Evolutionary conservation across 2,888 invertebrate species (phyloP), one percentile per base, ranked within the genome.

Genomic region (Dioctria rufipes): DNA sequence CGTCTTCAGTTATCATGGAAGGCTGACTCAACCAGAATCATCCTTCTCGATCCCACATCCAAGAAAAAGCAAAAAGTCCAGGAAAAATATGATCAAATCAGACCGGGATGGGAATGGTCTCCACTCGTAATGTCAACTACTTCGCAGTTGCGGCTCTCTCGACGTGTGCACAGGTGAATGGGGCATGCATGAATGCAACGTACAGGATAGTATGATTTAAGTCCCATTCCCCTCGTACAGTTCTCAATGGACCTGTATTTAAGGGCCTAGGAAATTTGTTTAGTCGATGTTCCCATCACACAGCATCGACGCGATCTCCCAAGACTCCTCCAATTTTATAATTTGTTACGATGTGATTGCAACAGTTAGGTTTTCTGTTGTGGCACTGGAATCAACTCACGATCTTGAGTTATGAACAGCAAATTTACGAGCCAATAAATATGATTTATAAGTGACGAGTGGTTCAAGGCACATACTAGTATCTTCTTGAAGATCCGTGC

Each of bases 341-440:
- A 79, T 79, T 79, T 79, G 79, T 79, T 79, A 54, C 67, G 67
- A 79, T 79, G 79, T 79, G 79, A 79, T 79, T 79, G 79, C 67
- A 79, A 46, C 67, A 69, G 39, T 60, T 58, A 25, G 58, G 25
- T 37, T 67, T 46, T 67, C 67, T 79, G 79, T 69, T 67, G 67
- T 79, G 58, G 78, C 67, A 78, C 66, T 54, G 78, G 66, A 54
- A 66, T 66, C 78, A 67, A 51, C 67, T 54, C 78, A 78, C 78
- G 78, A 67, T 78, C 66, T 78, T 58, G 67, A 69, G 25, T 67
- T 79, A 69, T 79, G 79, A 79, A 67, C 58, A 60, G 46, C 42
- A 42, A 43, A 79, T 79, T 79, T 79, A 79, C 58, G 79, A 67
- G 43, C 67, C 67, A 67, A 79, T 79, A 79, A 79, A 79, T 67